A percentile compares a stretch with the other conserved stretches of the same genome.
Conservation (phyloP, 2,888 invertebrate species). For the Urechis unicinctus region DNA sequence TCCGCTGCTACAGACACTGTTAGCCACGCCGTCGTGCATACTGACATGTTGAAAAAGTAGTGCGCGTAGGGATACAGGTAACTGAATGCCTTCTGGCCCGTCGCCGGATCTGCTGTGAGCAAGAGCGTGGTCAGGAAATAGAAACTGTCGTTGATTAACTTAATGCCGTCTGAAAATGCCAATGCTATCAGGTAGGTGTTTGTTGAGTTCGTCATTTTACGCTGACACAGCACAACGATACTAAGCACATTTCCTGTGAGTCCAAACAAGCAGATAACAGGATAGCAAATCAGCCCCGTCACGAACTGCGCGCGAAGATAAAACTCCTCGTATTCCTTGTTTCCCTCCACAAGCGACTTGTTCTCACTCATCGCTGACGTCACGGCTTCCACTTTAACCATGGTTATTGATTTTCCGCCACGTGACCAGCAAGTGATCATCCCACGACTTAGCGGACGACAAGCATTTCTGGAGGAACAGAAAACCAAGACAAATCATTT, state of each 20-base stretch:
- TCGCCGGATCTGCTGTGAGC: slow-evolving; percentile 10
- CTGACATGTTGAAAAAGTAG: slow-evolving; percentile 25
- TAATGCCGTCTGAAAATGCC: slow-evolving; percentile 23
- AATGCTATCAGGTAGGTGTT: slow-evolving; percentile 22
- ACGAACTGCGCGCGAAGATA: slow-evolving; percentile 17
- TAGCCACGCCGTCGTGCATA: slow-evolving; percentile 26
- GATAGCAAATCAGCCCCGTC: slow-evolving; percentile 21
- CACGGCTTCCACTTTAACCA: too few species aligned
- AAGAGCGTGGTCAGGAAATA: slow-evolving; percentile 22
- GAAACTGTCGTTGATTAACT: slow-evolving; percentile 22
- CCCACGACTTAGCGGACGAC: too few species aligned
- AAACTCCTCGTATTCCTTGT: slow-evolving; percentile 4
- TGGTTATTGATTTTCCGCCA: too few species aligned
- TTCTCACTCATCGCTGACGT: too few species aligned
- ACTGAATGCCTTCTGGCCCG: slow-evolving; percentile 11
- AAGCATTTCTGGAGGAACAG: too few species aligned
- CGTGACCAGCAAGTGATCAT: too few species aligned
- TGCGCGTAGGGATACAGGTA: slow-evolving; percentile 26
- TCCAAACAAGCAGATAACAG: slow-evolving; percentile 21
- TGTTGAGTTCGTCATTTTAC: slow-evolving; percentile 20
- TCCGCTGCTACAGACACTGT: slow-evolving; percentile 23
- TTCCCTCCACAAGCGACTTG: too few species aligned
- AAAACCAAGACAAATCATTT: too few species aligned
- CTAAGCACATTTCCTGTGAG: slow-evolving; percentile 22
- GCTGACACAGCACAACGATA: slow-evolving; percentile 19